Percentiles rank a stretch among this genome's conserved stretches.
Evolutionary conservation across 2,888 invertebrate genomes (phyloP).

Genomic region (Ornithoptera alexandrae): DNA sequence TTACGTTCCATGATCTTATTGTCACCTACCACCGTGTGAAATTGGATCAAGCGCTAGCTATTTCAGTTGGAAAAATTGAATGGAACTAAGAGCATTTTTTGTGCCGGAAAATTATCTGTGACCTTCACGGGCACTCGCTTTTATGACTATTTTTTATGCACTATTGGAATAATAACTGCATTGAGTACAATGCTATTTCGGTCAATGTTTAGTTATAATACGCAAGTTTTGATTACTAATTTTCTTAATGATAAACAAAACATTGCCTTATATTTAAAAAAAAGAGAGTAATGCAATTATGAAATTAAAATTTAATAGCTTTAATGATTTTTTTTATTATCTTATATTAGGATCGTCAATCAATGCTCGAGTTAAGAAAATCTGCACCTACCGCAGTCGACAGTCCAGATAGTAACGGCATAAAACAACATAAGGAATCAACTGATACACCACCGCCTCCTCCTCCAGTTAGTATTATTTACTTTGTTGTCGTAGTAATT

Average conservation of each 20-base stretch:
- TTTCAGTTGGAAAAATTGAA: no score
- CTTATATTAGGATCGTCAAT: constrained; percentile 63
- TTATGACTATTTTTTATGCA: constrained; percentile 37
- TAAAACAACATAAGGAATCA: constrained; percentile 45
- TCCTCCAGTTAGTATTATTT: constrained; percentile 75
- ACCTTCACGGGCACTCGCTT: constrained; percentile 63
- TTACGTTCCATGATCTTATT: no score
- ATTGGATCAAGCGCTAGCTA: no score
- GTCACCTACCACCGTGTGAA: no score
- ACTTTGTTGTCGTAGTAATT: background rate
- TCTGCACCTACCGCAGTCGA: constrained; percentile 41
- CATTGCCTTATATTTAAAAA: no score
- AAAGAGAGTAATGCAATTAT: constrained; percentile 27
- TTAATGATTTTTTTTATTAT: constrained; percentile 6
- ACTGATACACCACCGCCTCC: constrained; percentile 79
- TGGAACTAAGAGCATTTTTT: constrained; percentile 47
- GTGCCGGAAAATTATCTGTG: constrained; percentile 58
- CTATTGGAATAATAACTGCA: constrained; percentile 20
- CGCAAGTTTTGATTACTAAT: constrained; percentile 4
- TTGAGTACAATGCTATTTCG: constrained; percentile 16
- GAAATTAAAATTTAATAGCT: background rate
- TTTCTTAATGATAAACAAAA: no score
- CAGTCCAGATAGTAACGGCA: constrained; percentile 40
- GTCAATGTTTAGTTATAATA: constrained; percentile 28
- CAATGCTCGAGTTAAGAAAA: constrained; percentile 58